Conservation (phyloP, 2,113 vertebrate genomes). For the Apodemus sylvaticus region DNA sequence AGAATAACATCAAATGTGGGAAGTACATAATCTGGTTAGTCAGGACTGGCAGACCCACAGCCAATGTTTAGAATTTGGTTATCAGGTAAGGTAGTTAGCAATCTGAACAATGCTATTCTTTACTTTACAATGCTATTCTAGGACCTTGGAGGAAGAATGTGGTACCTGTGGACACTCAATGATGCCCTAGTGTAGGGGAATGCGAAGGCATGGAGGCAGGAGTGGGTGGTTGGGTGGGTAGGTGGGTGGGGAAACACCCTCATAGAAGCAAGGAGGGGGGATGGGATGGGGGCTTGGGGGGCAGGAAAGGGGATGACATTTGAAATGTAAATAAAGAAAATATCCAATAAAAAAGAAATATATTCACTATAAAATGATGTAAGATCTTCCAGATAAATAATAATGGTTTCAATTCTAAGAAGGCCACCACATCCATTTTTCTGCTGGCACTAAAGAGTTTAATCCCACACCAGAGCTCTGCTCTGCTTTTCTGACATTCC, state of each 20-base stretch:
- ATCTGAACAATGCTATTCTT: background rate
- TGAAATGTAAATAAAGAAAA: no score
- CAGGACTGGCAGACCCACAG: background rate
- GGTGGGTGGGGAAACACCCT: no score
- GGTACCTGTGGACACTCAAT: background rate
- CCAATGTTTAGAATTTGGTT: background rate
- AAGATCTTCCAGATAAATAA: background rate
- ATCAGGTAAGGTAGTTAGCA: background rate
- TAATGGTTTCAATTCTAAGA: background rate
- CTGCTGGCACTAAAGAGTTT: background rate
- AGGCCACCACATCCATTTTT: background rate
- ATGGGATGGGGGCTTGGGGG: no score
- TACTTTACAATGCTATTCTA: no score
- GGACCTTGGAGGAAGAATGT: background rate
- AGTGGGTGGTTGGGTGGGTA: no score
- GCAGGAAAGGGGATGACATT: no score
- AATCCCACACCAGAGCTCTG: background rate
- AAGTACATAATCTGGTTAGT: background rate
- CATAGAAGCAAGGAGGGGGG: no score
- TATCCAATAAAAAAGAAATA: background rate
- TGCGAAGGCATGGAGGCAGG: no score
- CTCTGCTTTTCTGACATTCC: background rate
- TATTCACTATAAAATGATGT: background rate
- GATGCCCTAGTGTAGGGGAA: no score
- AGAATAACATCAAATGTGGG: slow-evolving; percentile 17